phyloP scores from a whole-genome alignment of 1,140 invertebrate species.

The Lanistes nyassanus region DNA sequence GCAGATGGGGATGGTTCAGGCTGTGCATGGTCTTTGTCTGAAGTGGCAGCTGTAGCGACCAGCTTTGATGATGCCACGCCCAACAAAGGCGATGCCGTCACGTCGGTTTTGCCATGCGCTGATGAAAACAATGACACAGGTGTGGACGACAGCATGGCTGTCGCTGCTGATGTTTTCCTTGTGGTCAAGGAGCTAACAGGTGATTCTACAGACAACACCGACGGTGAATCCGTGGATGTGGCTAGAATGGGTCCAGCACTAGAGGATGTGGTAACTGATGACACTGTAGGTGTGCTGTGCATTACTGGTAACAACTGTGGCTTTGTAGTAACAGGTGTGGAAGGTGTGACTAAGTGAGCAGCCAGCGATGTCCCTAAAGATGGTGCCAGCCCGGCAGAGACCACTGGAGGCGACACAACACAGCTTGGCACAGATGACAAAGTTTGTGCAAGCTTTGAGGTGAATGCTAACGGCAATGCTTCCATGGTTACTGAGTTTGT shows the following conservation, averaged over 20 bases:
- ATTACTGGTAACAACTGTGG: not conserved
- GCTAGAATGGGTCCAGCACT: not conserved
- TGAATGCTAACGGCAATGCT: too few relatives aligned
- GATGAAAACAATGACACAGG: constrained; percentile 13
- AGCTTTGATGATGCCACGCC: not conserved
- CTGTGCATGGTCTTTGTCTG: not conserved
- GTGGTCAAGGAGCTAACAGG: not conserved
- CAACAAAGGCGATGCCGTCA: not conserved
- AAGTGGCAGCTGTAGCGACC: not conserved
- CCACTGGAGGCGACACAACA: too few relatives aligned
- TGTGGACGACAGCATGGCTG: constrained; percentile 4
- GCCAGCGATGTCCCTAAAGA: too few relatives aligned
- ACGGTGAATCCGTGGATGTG: too few relatives aligned
- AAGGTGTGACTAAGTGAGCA: not conserved
- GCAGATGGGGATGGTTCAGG: too few relatives aligned
- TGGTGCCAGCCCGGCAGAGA: too few relatives aligned
- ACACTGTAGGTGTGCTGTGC: not conserved
- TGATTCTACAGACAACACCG: not conserved
- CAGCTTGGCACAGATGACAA: too few relatives aligned
- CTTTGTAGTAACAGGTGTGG: constrained; percentile 2
- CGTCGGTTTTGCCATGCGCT: not conserved
- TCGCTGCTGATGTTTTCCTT: not conserved
- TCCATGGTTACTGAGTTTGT: too few relatives aligned
- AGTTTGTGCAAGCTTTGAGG: too few relatives aligned
- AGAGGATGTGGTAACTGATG: not conserved